These are phyloP conservation scores for Halocynthia aurantium DNA, from an alignment of 23 tunicate species.

Conservation along the genomic window DNA sequence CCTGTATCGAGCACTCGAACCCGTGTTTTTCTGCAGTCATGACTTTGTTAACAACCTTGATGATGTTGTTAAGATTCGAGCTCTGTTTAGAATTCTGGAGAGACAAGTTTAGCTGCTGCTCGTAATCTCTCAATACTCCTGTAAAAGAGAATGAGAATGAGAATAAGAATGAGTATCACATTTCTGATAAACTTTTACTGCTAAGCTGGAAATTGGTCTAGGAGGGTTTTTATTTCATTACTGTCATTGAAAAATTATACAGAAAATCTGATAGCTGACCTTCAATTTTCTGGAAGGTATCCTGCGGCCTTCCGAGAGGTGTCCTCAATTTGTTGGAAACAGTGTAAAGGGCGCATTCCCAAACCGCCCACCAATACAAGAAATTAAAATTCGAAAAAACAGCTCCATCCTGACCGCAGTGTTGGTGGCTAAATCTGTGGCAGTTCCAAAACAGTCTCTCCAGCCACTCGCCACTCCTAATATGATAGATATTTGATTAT, in stretches of 20 bases:
- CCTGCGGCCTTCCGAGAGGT: conserved; percentile 68
- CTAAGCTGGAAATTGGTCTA: neutral
- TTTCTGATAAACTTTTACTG: neutral
- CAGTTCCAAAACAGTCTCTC: conserved; percentile 71
- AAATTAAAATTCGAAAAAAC: conserved; percentile 6
- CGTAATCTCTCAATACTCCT: conserved; percentile 45
- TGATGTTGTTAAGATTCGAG: neutral
- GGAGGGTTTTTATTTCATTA: neutral
- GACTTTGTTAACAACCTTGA: no score
- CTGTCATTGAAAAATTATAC: neutral
- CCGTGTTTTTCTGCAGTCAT: neutral
- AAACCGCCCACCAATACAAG: conserved; percentile 65
- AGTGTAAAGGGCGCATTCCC: conserved; percentile 76
- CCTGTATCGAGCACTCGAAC: conserved; percentile 15
- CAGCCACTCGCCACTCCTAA: conserved; percentile 12
- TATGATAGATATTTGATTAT: no score
- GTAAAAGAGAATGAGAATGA: no score
- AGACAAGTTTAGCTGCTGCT: conserved; percentile 15
- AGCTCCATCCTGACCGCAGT: conserved; percentile 4
- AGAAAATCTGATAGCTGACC: conserved; percentile 26
- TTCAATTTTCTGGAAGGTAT: conserved; percentile 85
- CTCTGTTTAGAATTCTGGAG: neutral
- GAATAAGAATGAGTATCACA: neutral
- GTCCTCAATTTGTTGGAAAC: conserved; percentile 86
- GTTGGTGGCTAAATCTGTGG: conserved; percentile 25